Percentiles rank a stretch among this genome's conserved stretches.
phyloP scores from a whole-genome alignment of 2,888 invertebrate species.

The Brachyopa scutellaris region DNA sequence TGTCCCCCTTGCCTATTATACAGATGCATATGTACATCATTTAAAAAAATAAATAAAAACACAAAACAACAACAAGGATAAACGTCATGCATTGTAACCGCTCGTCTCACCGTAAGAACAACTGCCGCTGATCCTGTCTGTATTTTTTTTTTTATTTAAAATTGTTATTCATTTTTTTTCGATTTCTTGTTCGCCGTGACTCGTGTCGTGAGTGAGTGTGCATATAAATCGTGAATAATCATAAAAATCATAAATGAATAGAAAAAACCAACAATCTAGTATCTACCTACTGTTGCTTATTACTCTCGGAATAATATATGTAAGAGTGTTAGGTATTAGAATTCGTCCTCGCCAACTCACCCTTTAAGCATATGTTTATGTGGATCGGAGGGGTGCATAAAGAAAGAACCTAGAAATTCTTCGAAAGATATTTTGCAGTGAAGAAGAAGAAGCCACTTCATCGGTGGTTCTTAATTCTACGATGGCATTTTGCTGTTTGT shows the following conservation, averaged over 20 bases:
- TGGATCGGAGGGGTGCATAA: neutral
- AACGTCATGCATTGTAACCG: slow-evolving; percentile 59
- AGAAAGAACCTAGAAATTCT: slow-evolving; percentile 13
- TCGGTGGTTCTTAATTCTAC: slow-evolving; percentile 45
- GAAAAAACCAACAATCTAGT: too few species aligned
- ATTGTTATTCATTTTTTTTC: slow-evolving; percentile 3
- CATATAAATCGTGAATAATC: neutral
- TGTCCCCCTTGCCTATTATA: too few species aligned
- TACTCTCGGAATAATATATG: slow-evolving; percentile 1
- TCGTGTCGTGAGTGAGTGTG: slow-evolving; percentile 30
- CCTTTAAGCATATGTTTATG: slow-evolving; percentile 55
- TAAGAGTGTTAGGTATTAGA: slow-evolving; percentile 37
- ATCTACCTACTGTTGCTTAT: slow-evolving; percentile 26
- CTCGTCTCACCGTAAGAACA: slow-evolving; percentile 49
- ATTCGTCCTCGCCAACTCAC: neutral
- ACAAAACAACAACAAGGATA: slow-evolving; percentile 54
- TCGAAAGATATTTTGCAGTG: slow-evolving; percentile 40
- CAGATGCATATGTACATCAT: slow-evolving; percentile 27
- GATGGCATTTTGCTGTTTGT: slow-evolving; percentile 27
- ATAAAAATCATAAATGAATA: too few species aligned
- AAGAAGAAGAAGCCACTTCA: slow-evolving; percentile 21
- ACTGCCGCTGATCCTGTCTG: slow-evolving; percentile 56
- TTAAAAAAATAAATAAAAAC: slow-evolving; percentile 3
- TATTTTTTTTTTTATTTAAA: slow-evolving; percentile 18
- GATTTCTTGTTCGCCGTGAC: neutral